Evolutionary conservation across 2,797 vertebrate genomes (phyloP).

Genomic region (Syngnathus acus): DNA sequence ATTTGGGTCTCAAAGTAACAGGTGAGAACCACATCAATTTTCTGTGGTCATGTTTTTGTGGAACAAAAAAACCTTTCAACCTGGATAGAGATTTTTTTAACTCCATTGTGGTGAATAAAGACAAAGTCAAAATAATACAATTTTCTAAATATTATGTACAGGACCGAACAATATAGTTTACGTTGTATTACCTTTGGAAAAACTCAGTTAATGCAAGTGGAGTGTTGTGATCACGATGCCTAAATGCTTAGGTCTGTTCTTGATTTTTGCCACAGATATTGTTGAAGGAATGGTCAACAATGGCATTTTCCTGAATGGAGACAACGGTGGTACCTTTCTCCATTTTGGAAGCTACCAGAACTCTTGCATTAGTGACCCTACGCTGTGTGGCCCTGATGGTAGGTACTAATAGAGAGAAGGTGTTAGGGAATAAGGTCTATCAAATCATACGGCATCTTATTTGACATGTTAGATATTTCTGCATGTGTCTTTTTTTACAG

Average conservation of each 20-base stretch:
- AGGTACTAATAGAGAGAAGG: constrained; percentile 26
- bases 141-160: neutral
- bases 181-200: neutral
- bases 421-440: neutral
- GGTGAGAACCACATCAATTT: too few relatives aligned
- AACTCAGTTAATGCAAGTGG: neutral
- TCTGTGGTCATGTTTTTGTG: too few relatives aligned
- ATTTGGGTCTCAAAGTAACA: too few relatives aligned
- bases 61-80: neutral
- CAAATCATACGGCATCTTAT: neutral
- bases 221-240: neutral
- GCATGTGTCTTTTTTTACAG: constrained; percentile 55
- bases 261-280: constrained; percentile 72
- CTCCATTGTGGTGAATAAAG: neutral
- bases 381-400: constrained; percentile 87
- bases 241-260: constrained; percentile 7
- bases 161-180: too few relatives aligned
- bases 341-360: constrained; percentile 82
- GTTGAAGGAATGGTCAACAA: constrained; percentile 92
- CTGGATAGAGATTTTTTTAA: neutral
- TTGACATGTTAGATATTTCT: neutral
- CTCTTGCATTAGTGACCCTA: constrained; percentile 86
- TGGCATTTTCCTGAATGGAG: constrained; percentile 81
- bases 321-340: constrained; percentile 79
- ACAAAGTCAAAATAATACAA: neutral